These are phyloP conservation scores for Anhinga anhinga DNA, from an alignment of 2,113 vertebrate genomes.

Conservation along the genomic window DNA sequence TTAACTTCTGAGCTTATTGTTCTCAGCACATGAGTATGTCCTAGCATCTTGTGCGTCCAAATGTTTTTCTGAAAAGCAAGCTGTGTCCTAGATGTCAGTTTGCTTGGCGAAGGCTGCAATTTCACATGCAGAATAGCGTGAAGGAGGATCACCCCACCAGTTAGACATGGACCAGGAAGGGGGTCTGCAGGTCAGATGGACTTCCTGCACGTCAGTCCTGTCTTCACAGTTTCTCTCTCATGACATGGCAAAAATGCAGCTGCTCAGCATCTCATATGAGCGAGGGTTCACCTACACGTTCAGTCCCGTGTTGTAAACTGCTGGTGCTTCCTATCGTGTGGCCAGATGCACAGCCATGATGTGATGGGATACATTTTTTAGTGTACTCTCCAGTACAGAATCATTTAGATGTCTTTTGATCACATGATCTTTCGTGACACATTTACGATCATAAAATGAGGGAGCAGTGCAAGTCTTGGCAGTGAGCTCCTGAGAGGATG, in stretches of 20 bases:
- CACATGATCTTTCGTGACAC: not conserved
- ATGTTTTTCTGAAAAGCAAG: not conserved
- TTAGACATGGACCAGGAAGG: not conserved
- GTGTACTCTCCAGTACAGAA: not conserved
- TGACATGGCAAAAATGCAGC: not conserved
- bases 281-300: not conserved
- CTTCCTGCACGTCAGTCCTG: not conserved
- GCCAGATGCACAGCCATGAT: not conserved
- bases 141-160: not conserved
- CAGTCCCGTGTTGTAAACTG: too few relatives aligned
- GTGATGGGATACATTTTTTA: not conserved
- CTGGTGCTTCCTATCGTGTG: not conserved
- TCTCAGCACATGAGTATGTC: not conserved
- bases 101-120: not conserved
- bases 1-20: not conserved
- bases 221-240: not conserved
- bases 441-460: not conserved
- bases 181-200: not conserved
- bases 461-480: not conserved
- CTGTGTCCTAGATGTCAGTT: not conserved
- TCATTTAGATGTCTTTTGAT: not conserved
- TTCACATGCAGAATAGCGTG: accelerated
- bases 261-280: not conserved
- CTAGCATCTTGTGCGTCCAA: not conserved
- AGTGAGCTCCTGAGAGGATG: not conserved